Evolutionary conservation across 1,140 invertebrate genomes (phyloP).

Genomic region (Lepeophtheirus salmonis): DNA sequence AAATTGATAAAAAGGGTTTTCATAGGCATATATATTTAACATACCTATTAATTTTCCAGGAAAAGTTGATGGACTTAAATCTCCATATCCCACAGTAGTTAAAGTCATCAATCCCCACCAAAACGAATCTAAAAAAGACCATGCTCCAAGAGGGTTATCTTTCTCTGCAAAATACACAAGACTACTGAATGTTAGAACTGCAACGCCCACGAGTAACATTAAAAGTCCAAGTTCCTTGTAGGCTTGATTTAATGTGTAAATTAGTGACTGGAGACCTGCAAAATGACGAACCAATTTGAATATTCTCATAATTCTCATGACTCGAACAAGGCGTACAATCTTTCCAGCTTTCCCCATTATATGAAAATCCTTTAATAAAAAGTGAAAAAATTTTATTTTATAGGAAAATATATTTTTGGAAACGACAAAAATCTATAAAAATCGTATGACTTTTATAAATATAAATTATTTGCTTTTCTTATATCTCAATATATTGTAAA

Average conservation of each 20-base stretch:
- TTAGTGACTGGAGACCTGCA: constrained; percentile 14
- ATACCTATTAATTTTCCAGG: constrained; percentile 16
- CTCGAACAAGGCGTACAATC: constrained; percentile 13
- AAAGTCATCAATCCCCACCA: constrained; percentile 17
- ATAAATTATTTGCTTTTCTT: no score
- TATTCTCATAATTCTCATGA: constrained; percentile 17
- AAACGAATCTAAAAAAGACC: constrained; percentile 16
- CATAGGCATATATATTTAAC: no score
- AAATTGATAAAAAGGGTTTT: no score
- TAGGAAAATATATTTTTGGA: background rate
- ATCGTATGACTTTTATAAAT: no score
- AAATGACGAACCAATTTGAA: constrained; percentile 16
- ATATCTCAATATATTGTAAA: no score
- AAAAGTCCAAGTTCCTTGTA: constrained; percentile 16
- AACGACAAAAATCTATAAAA: background rate
- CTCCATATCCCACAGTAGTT: constrained; percentile 16
- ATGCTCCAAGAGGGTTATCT: constrained; percentile 13
- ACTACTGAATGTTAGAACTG: constrained; percentile 9
- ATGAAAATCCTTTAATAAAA: constrained; percentile 15
- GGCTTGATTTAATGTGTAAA: constrained; percentile 16
- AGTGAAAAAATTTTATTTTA: background rate
- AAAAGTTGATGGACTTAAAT: constrained; percentile 13
- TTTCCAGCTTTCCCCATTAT: constrained; percentile 17
- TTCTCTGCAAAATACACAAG: constrained; percentile 16
- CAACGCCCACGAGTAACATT: constrained; percentile 13